These are phyloP conservation scores for Ophioderma brevispina DNA, from an alignment of 35 echinoderm and acorn worm genomes.

Conservation along the genomic window DNA sequence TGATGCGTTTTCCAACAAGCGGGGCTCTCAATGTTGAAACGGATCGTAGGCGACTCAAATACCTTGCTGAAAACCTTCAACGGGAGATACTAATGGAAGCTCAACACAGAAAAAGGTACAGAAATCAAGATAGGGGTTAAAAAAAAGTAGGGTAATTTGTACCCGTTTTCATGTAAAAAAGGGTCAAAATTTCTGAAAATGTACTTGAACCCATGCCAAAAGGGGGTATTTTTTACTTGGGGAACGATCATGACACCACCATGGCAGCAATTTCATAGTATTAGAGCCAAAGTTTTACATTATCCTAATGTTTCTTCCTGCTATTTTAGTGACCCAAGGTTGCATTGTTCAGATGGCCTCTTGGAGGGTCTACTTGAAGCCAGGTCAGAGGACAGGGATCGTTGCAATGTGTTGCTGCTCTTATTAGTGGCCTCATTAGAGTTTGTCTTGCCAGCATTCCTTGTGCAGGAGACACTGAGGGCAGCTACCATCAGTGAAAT, in stretches of 20 bases:
- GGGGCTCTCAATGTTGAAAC: constrained; percentile 85
- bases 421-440: constrained; percentile 86
- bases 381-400: constrained; percentile 51
- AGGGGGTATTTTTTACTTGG: no score
- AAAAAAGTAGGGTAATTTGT: neutral
- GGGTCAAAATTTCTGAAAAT: no score
- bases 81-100: constrained; percentile 58
- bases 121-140: neutral
- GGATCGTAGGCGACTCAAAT: constrained; percentile 71
- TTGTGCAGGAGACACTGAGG: constrained; percentile 76
- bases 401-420: constrained; percentile 83
- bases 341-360: neutral
- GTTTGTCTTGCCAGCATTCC: constrained; percentile 64
- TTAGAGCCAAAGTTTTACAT: no score
- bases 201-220: no score
- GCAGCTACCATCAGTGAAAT: constrained; percentile 63
- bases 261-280: no score
- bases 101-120: constrained; percentile 43
- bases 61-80: constrained; percentile 76
- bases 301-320: neutral
- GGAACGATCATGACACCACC: no score
- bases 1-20: constrained; percentile 86
- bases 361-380: constrained; percentile 68
- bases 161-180: no score
- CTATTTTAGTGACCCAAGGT: constrained; percentile 11